Evolutionary conservation across 2,113 vertebrate species (phyloP).

Genomic region (Poeciliopsis occidentalis): DNA sequence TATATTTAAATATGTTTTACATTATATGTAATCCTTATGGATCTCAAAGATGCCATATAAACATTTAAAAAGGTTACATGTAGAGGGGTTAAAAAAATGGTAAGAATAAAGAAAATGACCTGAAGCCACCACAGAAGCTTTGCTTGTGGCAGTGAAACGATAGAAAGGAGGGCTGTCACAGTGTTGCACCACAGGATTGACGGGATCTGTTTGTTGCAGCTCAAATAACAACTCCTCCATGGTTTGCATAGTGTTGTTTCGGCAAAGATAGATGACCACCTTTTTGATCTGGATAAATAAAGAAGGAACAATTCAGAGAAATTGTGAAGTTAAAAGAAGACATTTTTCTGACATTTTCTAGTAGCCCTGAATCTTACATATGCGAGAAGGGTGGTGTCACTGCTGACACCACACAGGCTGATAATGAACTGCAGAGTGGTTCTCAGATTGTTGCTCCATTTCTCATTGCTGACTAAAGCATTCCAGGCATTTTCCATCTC

Average conservation of each 20-base stretch:
- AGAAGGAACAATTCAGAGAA: not conserved
- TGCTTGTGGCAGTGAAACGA: conserved; percentile 91
- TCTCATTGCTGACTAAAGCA: conserved; percentile 92
- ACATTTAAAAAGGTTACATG: too few relatives aligned
- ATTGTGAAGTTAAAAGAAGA: not conserved
- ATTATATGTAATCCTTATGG: too few relatives aligned
- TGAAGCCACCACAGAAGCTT: conserved; percentile 86
- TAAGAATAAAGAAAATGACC: conserved; percentile 73
- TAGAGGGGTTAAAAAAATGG: not conserved
- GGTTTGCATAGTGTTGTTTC: conserved; percentile 95
- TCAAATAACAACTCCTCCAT: conserved; percentile 97
- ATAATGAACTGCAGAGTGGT: conserved; percentile 94
- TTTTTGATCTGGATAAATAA: conserved; percentile 89
- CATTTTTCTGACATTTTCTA: not conserved
- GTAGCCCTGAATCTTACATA: conserved; percentile 80
- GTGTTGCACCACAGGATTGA: conserved; percentile 95
- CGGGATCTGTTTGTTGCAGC: conserved; percentile 93
- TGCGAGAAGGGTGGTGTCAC: conserved; percentile 91
- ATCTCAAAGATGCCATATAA: too few relatives aligned
- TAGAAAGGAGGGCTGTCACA: conserved; percentile 97
- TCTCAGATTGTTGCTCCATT: conserved; percentile 94
- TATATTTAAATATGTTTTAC: not conserved
- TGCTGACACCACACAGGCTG: conserved; percentile 95
- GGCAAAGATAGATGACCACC: conserved; percentile 93
- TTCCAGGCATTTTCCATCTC: conserved; percentile 99